Percentiles rank a stretch among this genome's conserved stretches.
phyloP scores from a whole-genome alignment of 2,113 vertebrate genomes.

The Galemys pyrenaicus region DNA sequence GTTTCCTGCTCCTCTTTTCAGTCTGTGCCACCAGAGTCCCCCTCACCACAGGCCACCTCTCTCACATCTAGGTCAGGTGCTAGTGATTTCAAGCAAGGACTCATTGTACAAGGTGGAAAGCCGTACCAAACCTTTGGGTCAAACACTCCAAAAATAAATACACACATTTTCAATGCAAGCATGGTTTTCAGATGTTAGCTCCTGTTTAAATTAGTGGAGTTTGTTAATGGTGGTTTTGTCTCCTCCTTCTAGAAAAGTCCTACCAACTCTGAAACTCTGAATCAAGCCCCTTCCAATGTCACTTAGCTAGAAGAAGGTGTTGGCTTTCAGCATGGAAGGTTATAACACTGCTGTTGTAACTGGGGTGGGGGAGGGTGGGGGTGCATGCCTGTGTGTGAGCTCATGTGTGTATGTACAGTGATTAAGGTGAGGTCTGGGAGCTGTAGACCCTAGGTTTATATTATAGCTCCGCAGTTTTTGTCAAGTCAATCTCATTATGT shows the following conservation, averaged over 20 bases:
- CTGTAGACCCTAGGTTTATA: not conserved
- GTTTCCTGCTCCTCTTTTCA: not conserved
- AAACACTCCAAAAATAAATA: not conserved
- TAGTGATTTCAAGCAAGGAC: not conserved
- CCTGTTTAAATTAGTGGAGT: not conserved
- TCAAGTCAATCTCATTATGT: not conserved
- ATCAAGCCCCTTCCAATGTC: not conserved
- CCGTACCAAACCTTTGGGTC: slow-evolving; percentile 1
- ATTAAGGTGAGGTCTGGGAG: not conserved
- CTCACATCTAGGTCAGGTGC: not conserved
- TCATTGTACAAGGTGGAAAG: not conserved
- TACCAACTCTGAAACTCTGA: not conserved
- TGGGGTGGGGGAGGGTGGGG: not conserved
- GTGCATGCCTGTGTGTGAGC: not conserved
- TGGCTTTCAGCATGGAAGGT: not conserved
- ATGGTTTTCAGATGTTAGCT: not conserved
- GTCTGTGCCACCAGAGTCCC: not conserved
- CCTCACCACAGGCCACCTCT: not conserved
- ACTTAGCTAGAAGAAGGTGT: not conserved
- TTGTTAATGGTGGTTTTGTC: not conserved
- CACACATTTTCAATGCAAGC: not conserved
- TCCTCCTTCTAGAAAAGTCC: not conserved
- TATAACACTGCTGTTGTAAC: not conserved
- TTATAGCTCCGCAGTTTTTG: not conserved
- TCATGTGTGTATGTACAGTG: accelerated